Evolutionary conservation across 2,797 vertebrate species (phyloP), one percentile per base, ranked within the genome.

Genomic region (Kryptopterus vitreolus): DNA sequence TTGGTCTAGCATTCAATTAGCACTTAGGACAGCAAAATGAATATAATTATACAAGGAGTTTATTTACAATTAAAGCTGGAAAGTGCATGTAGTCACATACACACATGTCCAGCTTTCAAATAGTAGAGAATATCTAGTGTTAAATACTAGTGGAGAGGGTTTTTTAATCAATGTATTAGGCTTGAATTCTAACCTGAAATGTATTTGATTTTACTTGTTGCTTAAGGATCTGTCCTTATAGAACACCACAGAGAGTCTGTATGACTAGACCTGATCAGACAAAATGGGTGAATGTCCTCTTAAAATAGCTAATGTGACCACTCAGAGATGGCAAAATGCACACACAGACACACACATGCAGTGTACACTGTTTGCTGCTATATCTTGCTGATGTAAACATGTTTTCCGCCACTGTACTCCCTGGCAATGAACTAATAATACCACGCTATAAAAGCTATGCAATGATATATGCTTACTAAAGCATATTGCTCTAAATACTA

Each of bases 1-100:
- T 89, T 88, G 85, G 89, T 87, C 80, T 85, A 81, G 65, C 20
- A 82, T 73, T 80, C 66, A 53, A 82, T 78, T 50, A 78, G 33
- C 59, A 85, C 48, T 74, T 86, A 85, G 77, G 75, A 89, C 74
- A 86, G 31, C 58, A 81, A 62, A 84, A 70, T 1, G 15, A 59
- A 70, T 11, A 62, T 68, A n/a, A 35, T 15, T 38, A 50, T n/a
- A 77, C 15, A 74, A 10, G 62, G 11, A 76, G 38, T 55, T 20
- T 13, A 72, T 13, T 43, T 58, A 16, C 55, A 35, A 20, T 48
- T 70, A 38, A 55, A n/a, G 69, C 29, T 53, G 18, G 12, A 57
- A 61, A 59, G 38, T 46, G 43, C 73, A 61, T 24, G 12, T 76
- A 13, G 26, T 76, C 26, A 76, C 38, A 59, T 43, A 59, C 15